phyloP scores from a whole-genome alignment of 2,888 invertebrate genomes.

The Limulus polyphemus region DNA sequence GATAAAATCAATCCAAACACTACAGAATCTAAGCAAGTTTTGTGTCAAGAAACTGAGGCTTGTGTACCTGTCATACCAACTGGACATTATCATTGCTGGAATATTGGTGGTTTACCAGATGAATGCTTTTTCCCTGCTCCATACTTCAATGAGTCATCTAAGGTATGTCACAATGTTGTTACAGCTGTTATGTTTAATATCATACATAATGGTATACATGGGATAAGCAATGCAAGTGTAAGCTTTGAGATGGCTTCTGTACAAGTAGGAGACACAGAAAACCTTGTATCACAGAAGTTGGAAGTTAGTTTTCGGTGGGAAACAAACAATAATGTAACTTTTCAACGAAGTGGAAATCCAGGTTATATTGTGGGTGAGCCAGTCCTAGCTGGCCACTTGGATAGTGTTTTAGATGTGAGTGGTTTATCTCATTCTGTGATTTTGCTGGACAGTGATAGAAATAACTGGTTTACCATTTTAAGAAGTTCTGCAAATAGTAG shows the following conservation, averaged over 20 bases:
- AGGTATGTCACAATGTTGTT: slow-evolving; percentile 33
- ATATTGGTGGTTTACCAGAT: background rate
- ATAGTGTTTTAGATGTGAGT: background rate
- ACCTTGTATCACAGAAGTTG: slow-evolving; percentile 7
- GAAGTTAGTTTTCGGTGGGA: slow-evolving; percentile 11
- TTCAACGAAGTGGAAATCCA: slow-evolving; percentile 55
- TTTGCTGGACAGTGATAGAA: background rate
- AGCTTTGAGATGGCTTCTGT: slow-evolving; percentile 35
- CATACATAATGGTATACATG: slow-evolving; percentile 42
- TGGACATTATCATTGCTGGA: background rate
- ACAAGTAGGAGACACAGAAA: slow-evolving; percentile 30
- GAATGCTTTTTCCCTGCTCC: background rate
- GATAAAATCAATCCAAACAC: too few species aligned
- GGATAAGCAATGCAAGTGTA: slow-evolving; percentile 38
- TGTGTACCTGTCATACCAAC: background rate
- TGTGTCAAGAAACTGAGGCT: background rate
- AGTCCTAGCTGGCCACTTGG: slow-evolving; percentile 42
- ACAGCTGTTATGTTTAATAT: slow-evolving; percentile 36
- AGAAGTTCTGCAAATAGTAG: background rate
- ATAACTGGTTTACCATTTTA: background rate
- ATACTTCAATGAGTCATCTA: background rate
- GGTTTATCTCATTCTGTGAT: background rate
- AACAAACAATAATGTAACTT: slow-evolving; percentile 13
- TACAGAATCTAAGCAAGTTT: background rate
- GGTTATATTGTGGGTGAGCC: slow-evolving; percentile 58